These are phyloP conservation scores for Thysanoteuthis rhombus DNA, from an alignment of 2,888 invertebrate genomes.

Conservation along the genomic window DNA sequence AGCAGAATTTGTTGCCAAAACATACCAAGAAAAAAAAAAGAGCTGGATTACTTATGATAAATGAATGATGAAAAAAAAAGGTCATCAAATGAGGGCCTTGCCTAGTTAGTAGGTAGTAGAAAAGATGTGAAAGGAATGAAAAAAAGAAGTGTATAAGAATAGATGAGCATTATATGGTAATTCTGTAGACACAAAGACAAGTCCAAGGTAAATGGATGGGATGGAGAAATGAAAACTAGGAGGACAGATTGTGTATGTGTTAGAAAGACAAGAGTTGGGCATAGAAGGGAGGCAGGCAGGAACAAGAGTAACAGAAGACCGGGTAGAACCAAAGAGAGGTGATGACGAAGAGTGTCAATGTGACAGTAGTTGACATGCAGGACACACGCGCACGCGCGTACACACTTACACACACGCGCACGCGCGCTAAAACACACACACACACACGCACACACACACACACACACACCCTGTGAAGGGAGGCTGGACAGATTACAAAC, in stretches of 20 bases:
- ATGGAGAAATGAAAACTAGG: background rate
- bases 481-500: background rate
- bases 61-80: no score
- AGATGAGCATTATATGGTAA: background rate
- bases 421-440: slow-evolving; percentile 96
- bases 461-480: slow-evolving; percentile 68
- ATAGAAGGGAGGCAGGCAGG: slow-evolving; percentile 1
- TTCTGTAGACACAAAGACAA: background rate
- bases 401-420: slow-evolving; percentile 86
- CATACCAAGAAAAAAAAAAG: no score
- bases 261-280: slow-evolving; percentile 14
- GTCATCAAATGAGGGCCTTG: no score
- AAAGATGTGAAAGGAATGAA: background rate
- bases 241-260: background rate
- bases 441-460: slow-evolving; percentile 94
- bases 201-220: background rate
- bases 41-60: no score
- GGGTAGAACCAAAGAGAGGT: slow-evolving; percentile 14
- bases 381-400: slow-evolving; percentile 95
- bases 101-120: no score
- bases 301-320: slow-evolving; percentile 15
- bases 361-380: slow-evolving; percentile 93
- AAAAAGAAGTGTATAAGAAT: background rate
- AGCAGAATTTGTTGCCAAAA: no score
- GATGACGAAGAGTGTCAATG: slow-evolving; percentile 76